Evolutionary conservation across 2,888 invertebrate species (phyloP), one percentile per base, ranked within the genome.

Genomic region (Oconnorella tubifera): DNA sequence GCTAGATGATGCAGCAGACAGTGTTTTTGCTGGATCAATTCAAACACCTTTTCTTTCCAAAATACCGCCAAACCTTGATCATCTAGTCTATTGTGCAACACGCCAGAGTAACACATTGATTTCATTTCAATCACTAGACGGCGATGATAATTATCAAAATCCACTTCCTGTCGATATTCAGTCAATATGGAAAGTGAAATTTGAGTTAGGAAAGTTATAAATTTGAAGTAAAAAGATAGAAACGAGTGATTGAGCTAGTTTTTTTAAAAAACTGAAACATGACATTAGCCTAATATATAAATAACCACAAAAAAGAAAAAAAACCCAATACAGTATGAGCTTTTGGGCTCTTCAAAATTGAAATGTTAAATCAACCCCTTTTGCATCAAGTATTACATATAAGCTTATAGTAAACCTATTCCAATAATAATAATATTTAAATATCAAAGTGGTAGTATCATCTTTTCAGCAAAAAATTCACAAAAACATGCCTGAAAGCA

Each of bases 1-100:
- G 59, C 59, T 2, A 58, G 59, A 58, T 58, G 59, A 27, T 58
- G 59, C 23, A 58, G 59, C 6, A 58, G 33, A 58, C 59, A 58
- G 59, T 58, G 59, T 27, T 58, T 58, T 40, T 58, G 59, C 27
- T 58, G 59, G 2, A 32, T 19, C 59, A 58, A 32, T 40, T 40
- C 33, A 58, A 58, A 58, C 33, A 33, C 40, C 25, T 33, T 28
- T 28, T 58, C 59, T 40, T 58, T 58, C 59, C 59, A 58, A 40
- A 58, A 58, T 25, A 33, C 40, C 1, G 59, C 59, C 33, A 58
- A 23, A 2, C 59, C 59, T 27, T 58, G 59, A 19, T 58, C 59
- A 33, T 58, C 59, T 40, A 58, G 32, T 28, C 59, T 58, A 28
- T 58, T 40, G 48, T 58, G 40, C 48, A 33, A 19, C 40, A 58